Percentiles rank a stretch among this genome's conserved stretches.
Evolutionary conservation across 2,888 invertebrate species (phyloP).

Genomic region (Sphinx pinastri): DNA sequence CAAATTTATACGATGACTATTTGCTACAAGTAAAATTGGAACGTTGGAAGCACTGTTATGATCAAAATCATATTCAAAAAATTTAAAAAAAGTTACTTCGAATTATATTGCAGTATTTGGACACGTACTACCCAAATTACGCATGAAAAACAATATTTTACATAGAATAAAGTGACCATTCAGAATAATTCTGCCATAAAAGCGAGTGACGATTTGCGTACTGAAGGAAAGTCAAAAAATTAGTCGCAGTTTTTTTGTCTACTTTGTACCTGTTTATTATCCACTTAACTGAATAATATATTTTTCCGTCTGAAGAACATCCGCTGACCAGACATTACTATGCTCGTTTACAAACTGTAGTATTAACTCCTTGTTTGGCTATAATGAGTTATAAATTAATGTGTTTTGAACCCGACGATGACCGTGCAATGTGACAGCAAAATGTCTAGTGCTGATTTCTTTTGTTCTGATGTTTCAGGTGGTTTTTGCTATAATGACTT

Average conservation of each 20-base stretch:
- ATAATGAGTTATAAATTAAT: constrained; percentile 25
- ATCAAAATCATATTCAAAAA: no score
- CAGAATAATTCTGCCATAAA: constrained; percentile 7
- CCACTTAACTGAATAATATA: constrained; percentile 57
- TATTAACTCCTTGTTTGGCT: constrained; percentile 33
- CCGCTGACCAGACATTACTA: constrained; percentile 43
- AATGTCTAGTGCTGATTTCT: not conserved
- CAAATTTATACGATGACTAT: not conserved
- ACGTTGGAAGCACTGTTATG: no score
- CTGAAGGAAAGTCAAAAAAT: not conserved
- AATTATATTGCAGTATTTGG: no score
- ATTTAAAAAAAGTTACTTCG: no score
- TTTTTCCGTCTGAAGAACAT: constrained; percentile 63
- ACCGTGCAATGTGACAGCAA: not conserved
- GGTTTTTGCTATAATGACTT: not conserved
- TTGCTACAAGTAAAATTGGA: no score
- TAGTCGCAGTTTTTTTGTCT: constrained; percentile 52
- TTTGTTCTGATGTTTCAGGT: not conserved
- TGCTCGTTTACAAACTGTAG: constrained; percentile 39
- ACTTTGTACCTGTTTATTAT: constrained; percentile 54
- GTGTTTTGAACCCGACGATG: constrained; percentile 18
- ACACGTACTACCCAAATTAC: not conserved
- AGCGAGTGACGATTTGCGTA: not conserved
- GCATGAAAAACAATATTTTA: not conserved
- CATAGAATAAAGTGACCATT: not conserved